Percentiles rank a stretch among this genome's conserved stretches.
phyloP scores from a whole-genome alignment of 2,888 invertebrate genomes.

The Artemia sinica region DNA sequence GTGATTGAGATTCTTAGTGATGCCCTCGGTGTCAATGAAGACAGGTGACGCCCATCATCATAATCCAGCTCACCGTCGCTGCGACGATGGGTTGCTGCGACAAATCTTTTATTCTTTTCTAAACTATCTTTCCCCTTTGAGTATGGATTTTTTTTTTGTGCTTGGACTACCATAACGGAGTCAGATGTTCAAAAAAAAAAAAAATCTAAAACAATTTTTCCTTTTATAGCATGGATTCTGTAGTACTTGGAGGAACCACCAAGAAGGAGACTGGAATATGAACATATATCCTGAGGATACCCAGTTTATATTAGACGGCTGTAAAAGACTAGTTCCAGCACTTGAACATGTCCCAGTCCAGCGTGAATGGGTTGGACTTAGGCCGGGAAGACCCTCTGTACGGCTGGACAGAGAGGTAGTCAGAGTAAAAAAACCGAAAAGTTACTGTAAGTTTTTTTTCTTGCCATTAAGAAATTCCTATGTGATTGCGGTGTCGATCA shows the following conservation, averaged over 20 bases:
- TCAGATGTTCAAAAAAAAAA: not conserved
- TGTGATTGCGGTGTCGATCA: too few species aligned
- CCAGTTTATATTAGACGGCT: constrained; percentile 44
- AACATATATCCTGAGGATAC: constrained; percentile 40
- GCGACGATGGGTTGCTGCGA: not conserved
- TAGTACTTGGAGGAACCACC: constrained; percentile 62
- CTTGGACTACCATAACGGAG: not conserved
- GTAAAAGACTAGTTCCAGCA: constrained; percentile 42
- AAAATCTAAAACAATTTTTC: not conserved
- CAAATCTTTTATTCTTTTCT: constrained; percentile 16
- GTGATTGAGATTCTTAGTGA: too few species aligned
- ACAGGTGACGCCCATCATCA: too few species aligned
- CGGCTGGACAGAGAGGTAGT: constrained; percentile 41
- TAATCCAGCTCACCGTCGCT: too few species aligned
- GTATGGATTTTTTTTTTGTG: not conserved
- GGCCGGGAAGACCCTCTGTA: constrained; percentile 47
- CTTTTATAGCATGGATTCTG: constrained; percentile 39
- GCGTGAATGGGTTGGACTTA: constrained; percentile 49
- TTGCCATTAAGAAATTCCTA: too few species aligned
- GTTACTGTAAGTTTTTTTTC: constrained; percentile 25
- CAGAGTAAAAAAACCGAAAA: constrained; percentile 23
- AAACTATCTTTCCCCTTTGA: not conserved
- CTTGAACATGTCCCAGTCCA: constrained; percentile 40
- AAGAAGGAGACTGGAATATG: constrained; percentile 43
- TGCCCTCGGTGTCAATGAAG: too few species aligned